Evolutionary conservation across 2,888 invertebrate species (phyloP).

Genomic region (Machimus rusticus): DNA sequence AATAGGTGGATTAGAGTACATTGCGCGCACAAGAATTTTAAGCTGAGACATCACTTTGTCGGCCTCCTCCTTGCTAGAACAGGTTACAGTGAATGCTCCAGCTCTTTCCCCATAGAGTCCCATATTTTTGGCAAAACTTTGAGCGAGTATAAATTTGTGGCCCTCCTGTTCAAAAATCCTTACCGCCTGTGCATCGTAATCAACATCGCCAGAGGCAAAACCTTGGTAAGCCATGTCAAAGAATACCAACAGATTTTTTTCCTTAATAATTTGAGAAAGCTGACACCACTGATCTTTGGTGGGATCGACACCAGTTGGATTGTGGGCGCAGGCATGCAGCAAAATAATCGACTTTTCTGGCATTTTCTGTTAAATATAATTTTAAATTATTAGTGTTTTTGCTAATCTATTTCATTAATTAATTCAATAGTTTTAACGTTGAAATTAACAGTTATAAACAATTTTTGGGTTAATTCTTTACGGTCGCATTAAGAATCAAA

Average conservation of each 20-base stretch:
- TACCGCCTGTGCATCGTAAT: constrained; percentile 88
- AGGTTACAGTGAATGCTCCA: constrained; percentile 87
- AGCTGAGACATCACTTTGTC: constrained; percentile 88
- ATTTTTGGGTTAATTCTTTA: no score
- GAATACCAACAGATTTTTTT: constrained; percentile 84
- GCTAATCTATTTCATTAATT: no score
- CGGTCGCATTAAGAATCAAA: background rate
- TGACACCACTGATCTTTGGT: constrained; percentile 88
- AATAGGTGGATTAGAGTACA: constrained; percentile 98
- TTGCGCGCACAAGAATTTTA: constrained; percentile 92
- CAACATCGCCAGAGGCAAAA: constrained; percentile 88
- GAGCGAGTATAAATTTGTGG: constrained; percentile 84
- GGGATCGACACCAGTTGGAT: constrained; percentile 97
- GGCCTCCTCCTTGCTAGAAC: constrained; percentile 79
- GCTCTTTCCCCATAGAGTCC: constrained; percentile 89
- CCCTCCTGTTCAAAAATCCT: constrained; percentile 88
- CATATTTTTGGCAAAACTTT: constrained; percentile 99
- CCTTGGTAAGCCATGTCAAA: constrained; percentile 99
- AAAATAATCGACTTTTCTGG: constrained; percentile 89
- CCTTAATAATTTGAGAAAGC: constrained; percentile 82
- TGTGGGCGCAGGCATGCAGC: constrained; percentile 97
- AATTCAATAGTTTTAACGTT: no score
- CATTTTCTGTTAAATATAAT: constrained; percentile 75
- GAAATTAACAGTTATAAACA: no score
- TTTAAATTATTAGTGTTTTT: background rate